Base-by-base conservation (phyloP, 2,888 invertebrate species). In the Dryobota labecula region DNA sequence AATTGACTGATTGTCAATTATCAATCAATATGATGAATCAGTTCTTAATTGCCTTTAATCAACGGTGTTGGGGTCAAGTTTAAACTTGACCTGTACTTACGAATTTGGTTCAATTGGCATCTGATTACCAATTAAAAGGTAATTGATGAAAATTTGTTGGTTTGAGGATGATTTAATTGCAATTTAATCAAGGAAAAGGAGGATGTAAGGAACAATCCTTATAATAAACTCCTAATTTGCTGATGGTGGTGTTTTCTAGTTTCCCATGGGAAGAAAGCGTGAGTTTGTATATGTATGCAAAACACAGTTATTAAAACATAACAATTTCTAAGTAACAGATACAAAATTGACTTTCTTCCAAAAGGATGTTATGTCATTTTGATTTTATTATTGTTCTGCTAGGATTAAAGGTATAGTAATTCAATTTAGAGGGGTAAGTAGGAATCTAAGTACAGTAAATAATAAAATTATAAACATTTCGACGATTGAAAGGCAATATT, bases 21-120 rank as follows among this genome's bases (percentile, higher is more conserved):
- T 6, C 9, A 36, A 36, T n/a, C 24, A 58, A 53, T 74, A 0
- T 3, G 9, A 54, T n/a, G 2, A 66, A 54, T 73, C 33, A 67
- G 15, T 15, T 8, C 13, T 33, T 18, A 33, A 27, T n/a, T 18
- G 51, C 13, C 6, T 47, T 20, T 5, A 49, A 47, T 27, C 18
- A 75, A 73, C 2, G 0, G 41, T 15, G 13, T 47, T 20, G n/a
- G 2, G 45, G n/a, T 75, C 67, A 66, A 8, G 20, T 47, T 47
- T 33, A n/a, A 67, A 36, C 20, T 43, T 43, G n/a, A 33, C 36
- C 13, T 0, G 2, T 27, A 6, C 9, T 2, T 27, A 8, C 1
- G 20, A 62, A 36, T 13, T 30, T 45, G 0, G 20, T 43, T 56
- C 68, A 73, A 68, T 73, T 67, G 33, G 11, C 2, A 20, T 56